Percentiles rank a stretch among this genome's conserved stretches.
These are phyloP conservation scores for Pentalonia nigronervosa DNA, from an alignment of 1,140 invertebrate genomes.

Conservation along the genomic window DNA sequence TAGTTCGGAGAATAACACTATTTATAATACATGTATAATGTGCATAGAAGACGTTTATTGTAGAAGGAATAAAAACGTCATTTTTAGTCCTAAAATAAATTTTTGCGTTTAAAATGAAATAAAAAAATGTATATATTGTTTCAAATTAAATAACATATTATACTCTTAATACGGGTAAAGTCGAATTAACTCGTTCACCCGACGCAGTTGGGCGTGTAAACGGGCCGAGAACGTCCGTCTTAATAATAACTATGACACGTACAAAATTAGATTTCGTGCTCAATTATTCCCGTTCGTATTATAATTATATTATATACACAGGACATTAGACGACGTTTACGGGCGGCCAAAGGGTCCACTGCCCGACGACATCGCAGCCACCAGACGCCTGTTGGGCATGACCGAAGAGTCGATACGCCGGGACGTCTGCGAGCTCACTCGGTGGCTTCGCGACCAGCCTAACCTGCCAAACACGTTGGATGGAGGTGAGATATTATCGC, in stretches of 20 bases:
- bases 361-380: background rate
- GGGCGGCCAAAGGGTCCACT: conserved; percentile 35
- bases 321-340: background rate
- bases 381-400: conserved; percentile 46
- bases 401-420: conserved; percentile 46
- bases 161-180: background rate
- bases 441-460: conserved; percentile 44
- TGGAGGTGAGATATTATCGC: conserved; percentile 47
- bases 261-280: background rate
- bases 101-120: background rate
- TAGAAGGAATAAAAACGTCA: background rate
- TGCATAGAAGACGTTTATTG: background rate
- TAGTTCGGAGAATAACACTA: background rate
- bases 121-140: background rate
- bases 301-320: background rate
- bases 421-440: conserved; percentile 13
- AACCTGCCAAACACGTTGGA: conserved; percentile 42
- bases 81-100: background rate
- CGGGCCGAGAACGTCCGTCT: background rate
- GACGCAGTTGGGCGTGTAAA: background rate
- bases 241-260: background rate
- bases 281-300: background rate
- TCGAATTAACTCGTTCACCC: background rate
- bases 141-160: background rate
- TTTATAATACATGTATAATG: background rate